Evolutionary conservation across 2,797 vertebrate genomes (phyloP), one percentile per base, ranked within the genome.

Genomic region (Sebastes oblongus): DNA sequence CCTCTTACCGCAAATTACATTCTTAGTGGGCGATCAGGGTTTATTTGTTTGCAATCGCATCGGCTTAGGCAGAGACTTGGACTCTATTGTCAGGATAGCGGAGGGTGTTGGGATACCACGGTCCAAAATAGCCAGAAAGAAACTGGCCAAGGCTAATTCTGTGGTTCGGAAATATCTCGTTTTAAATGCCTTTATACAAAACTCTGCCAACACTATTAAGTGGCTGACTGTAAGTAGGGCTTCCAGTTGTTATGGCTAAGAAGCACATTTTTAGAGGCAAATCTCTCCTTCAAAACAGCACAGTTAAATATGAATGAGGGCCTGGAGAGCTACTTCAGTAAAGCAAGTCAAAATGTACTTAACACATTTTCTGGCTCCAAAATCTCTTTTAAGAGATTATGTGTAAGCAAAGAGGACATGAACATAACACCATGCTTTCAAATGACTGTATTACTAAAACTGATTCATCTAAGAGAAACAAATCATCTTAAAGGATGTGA

Each of bases 31-130:
- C 56, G 24, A 86, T 86, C 60, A 18, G 52, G 55, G 62, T 84
- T 86, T 68, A 72, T 82, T 85, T 85, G 62, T 77, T 75, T 86
- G 85, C 77, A 66, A 32, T 80, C 56, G 25, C 86, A 77, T 77
- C 59, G 16, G 85, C 75, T 86, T 62, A 81, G 58, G 68, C 71
- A 25, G 56, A 30, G 70, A 77, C 66, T 86, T 65, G 67, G 78
- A 78, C 68, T 7, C 30, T 13, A n/a, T 66, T 88, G 75, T 78
- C 32, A 7, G 55, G 34, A 69, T 2, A n/a, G 24, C 56, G 22
- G 69, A 60, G 50, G 27, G 72, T 46, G 66, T 12, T 52, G 27
- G 66, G 61, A 88, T 6, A 27, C 42, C 66, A 13, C 32, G 1
- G 22, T 59, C 67, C 24, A 67, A 75, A 81, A 82, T 12, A 78